Percentiles rank a stretch among this genome's conserved stretches.
phyloP scores from a whole-genome alignment of 2,888 invertebrate genomes.

The Dorcus parallelipipedus region DNA sequence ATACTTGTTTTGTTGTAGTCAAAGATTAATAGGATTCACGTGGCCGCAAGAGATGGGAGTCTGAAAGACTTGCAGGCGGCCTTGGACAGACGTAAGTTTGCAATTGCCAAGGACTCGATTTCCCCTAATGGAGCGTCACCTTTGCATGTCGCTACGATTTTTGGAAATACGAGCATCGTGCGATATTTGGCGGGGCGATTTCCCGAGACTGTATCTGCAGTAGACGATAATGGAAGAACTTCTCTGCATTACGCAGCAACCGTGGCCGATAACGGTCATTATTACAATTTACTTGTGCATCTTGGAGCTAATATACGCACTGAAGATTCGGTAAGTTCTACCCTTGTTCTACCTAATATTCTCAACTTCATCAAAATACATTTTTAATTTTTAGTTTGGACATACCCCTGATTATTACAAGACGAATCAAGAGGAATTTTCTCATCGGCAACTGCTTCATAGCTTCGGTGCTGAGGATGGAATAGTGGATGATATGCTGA shows the following conservation, averaged over 20 bases:
- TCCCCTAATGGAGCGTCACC: conserved; percentile 84
- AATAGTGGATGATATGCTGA: conserved; percentile 63
- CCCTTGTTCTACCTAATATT: conserved; percentile 48
- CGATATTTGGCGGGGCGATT: conserved; percentile 74
- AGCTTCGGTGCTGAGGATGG: conserved; percentile 70
- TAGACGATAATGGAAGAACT: conserved; percentile 76
- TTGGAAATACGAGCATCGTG: conserved; percentile 77
- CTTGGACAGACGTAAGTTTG: conserved; percentile 85
- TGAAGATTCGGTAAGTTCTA: conserved; percentile 73
- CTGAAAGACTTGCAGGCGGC: conserved; percentile 81
- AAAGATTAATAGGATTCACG: conserved; percentile 86
- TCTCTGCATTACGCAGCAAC: conserved; percentile 86
- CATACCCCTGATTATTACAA: conserved; percentile 77
- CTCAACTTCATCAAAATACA: not conserved
- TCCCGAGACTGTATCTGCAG: conserved; percentile 77
- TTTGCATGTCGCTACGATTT: conserved; percentile 80
- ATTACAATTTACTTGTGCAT: conserved; percentile 79
- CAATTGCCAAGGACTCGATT: conserved; percentile 79
- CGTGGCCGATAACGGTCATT: conserved; percentile 81
- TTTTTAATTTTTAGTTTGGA: conserved; percentile 60
- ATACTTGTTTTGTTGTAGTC: conserved; percentile 54
- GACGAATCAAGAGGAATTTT: conserved; percentile 63
- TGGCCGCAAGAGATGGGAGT: conserved; percentile 80
- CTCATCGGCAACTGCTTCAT: conserved; percentile 63
- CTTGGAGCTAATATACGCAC: conserved; percentile 81